A percentile compares a stretch with the other conserved stretches of the same genome.
phyloP scores from a whole-genome alignment of 2,113 vertebrate species.

The Cyrtonyx montezumae region DNA sequence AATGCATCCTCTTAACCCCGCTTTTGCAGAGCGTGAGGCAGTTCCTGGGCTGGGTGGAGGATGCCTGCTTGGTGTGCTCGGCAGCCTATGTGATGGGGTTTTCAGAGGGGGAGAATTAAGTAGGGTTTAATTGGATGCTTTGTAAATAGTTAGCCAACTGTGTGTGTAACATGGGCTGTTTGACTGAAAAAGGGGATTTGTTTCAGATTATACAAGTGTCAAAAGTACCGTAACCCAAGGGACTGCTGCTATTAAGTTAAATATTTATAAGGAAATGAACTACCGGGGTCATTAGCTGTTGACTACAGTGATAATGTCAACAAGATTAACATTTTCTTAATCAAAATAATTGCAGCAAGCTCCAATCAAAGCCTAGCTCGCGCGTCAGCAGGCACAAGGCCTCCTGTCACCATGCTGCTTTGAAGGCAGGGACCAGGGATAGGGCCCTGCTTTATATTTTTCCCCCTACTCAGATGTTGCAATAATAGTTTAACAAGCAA shows the following conservation, averaged over 20 bases:
- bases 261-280: constrained; percentile 76
- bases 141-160: constrained; percentile 80
- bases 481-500: constrained; percentile 7
- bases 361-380: background rate
- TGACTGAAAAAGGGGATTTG: constrained; percentile 78
- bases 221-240: constrained; percentile 73
- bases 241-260: constrained; percentile 71
- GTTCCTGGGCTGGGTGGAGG: constrained; percentile 34
- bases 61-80: constrained; percentile 61
- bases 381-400: background rate
- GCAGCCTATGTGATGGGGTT: constrained; percentile 68
- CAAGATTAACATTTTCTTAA: constrained; percentile 40
- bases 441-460: background rate
- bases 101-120: constrained; percentile 78
- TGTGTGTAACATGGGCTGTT: constrained; percentile 75
- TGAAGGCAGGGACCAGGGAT: background rate
- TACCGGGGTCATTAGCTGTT: constrained; percentile 42
- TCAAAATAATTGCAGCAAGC: constrained; percentile 36
- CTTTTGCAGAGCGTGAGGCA: background rate
- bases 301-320: constrained; percentile 43
- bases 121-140: constrained; percentile 83
- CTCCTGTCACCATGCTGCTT: background rate
- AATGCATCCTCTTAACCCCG: background rate
- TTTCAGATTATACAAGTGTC: constrained; percentile 77
- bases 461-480: background rate